These are phyloP conservation scores for Drosophila yakuba DNA, from an alignment of 1,140 invertebrate genomes.

Conservation along the genomic window DNA sequence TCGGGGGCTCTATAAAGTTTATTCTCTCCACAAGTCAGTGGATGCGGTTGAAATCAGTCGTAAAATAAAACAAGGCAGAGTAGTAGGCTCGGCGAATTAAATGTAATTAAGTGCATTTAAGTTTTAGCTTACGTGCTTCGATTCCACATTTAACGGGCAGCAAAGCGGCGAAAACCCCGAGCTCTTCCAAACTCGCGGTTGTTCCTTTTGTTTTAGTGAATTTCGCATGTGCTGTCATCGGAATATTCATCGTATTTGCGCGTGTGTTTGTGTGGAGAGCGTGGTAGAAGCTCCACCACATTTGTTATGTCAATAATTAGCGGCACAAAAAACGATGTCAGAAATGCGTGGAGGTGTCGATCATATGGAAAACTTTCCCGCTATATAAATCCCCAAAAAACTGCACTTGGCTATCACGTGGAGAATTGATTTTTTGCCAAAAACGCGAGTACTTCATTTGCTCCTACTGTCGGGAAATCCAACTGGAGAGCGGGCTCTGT, in stretches of 20 bases:
- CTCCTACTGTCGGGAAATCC: conserved; percentile 22
- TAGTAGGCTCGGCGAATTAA: conserved; percentile 41
- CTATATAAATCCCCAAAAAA: conserved; percentile 36
- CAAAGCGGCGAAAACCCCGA: background rate
- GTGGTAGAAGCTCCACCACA: conserved; percentile 33
- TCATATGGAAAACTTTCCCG: conserved; percentile 5
- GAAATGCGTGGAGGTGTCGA: conserved; percentile 56
- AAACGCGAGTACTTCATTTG: conserved; percentile 54
- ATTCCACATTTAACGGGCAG: conserved; percentile 6
- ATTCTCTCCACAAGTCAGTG: conserved; percentile 8
- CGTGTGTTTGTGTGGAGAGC: conserved; percentile 5
- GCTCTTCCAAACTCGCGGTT: conserved; percentile 23
- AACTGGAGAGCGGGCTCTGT: conserved; percentile 8
- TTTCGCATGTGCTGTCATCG: conserved; percentile 66
- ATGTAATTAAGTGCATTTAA: conserved; percentile 71
- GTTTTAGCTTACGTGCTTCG: conserved; percentile 64
- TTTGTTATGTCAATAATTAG: conserved; percentile 83
- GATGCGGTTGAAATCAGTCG: conserved; percentile 17
- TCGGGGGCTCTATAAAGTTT: conserved; percentile 10
- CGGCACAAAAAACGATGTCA: conserved; percentile 42
- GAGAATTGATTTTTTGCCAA: conserved; percentile 82
- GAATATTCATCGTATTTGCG: conserved; percentile 14
- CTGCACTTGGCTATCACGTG: conserved; percentile 73
- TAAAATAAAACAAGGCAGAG: conserved; percentile 50
- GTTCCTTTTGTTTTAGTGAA: conserved; percentile 45